Evolutionary conservation across 2,888 invertebrate genomes (phyloP).

Genomic region (Andricus curvator): DNA sequence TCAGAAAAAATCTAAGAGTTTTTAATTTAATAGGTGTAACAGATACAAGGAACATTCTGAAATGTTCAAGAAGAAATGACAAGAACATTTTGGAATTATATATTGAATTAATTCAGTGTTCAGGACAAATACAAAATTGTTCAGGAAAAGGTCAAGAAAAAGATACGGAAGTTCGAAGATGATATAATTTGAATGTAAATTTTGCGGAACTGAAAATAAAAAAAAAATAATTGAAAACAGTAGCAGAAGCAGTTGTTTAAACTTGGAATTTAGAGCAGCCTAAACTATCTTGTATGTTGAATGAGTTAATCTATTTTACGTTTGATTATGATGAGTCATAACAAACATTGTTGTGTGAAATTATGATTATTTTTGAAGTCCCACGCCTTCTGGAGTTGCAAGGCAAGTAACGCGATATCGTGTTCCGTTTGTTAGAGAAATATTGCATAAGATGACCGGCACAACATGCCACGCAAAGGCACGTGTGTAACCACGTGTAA

Average conservation of each 20-base stretch:
- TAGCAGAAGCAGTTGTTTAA: neutral
- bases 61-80: too few relatives aligned
- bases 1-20: too few relatives aligned
- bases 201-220: neutral
- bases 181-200: neutral
- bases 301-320: constrained; percentile 7
- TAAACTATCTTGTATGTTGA: neutral
- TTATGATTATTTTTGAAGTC: constrained; percentile 55
- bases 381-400: constrained; percentile 47
- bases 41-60: too few relatives aligned
- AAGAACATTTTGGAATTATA: too few relatives aligned
- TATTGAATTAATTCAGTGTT: too few relatives aligned
- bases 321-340: neutral
- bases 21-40: too few relatives aligned
- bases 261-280: neutral
- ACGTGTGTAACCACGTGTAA: constrained; percentile 7
- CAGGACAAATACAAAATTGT: neutral
- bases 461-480: neutral
- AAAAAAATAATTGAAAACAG: neutral
- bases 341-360: constrained; percentile 14
- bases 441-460: constrained; percentile 1
- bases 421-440: constrained; percentile 55
- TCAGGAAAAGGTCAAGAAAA: neutral
- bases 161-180: neutral
- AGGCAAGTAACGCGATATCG: constrained; percentile 59